Evolutionary conservation across 2,888 invertebrate species (phyloP), one percentile per base, ranked within the genome.

Genomic region (Dugesia japonica): DNA sequence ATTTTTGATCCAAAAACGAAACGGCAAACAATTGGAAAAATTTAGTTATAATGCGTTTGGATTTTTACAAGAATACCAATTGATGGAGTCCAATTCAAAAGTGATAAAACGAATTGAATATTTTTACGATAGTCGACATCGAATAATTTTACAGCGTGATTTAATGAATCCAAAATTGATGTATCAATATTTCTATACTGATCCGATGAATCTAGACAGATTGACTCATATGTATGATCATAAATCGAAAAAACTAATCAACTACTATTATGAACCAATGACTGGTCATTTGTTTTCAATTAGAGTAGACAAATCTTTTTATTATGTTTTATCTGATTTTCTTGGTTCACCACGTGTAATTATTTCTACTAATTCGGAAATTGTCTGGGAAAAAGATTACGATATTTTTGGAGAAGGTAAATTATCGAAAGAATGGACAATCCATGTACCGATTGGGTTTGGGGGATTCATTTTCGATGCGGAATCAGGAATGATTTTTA

Each of bases 71-170:
- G 56, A 56, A n/a, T 56, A 56, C 17, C 7, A 9, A 7, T 13
- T 4, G n/a, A 56, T 56, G 20, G 56, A 56, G 17, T 56, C 56
- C 1, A 56, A 56, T 56, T 56, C 56, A 4, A 56, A 56, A 56
- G 17, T 56, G 1, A 4, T 56, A 23, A 56, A 56, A 23, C 31
- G 74, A 9, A n/a, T 73, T 7, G 38, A 73, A 33, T 73, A 33
- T 73, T 38, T 73, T 33, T 73, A 73, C 23, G 74, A 73, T 33
- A 38, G 38, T 23, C 33, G 26, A 4, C 26, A 73, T 73, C 74
- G 74, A n/a, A n/a, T 73, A 26, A 38, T 73, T 73, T n/a, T 73
- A 1, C 28, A 33, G 1, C 42, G 74, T 1, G 74, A 73, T 73
- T 4, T 73, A 7, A 38, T 73, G 15, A 31, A 73, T 26, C 31